Conservation (phyloP, 2,888 invertebrate species). For the Cephus nigrinus region DNA sequence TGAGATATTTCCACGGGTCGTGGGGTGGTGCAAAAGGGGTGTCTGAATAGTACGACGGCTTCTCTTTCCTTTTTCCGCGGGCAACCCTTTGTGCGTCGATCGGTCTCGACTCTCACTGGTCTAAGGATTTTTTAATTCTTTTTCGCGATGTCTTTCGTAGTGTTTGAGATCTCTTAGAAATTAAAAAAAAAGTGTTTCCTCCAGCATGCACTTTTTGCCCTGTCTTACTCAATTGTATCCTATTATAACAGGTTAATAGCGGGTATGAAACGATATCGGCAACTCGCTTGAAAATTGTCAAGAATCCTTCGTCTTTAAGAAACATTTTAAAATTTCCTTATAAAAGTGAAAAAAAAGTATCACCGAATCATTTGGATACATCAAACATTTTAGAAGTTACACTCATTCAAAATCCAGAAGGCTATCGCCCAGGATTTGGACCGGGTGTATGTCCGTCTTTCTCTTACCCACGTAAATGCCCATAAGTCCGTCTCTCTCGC, state of each 20-base stretch:
- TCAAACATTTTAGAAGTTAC: too few species aligned
- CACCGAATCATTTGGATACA: too few species aligned
- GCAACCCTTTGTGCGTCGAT: constrained; percentile 44
- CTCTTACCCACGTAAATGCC: background rate
- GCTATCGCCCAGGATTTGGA: background rate
- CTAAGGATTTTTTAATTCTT: background rate
- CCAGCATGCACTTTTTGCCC: background rate
- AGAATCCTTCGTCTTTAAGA: too few species aligned
- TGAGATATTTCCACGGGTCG: background rate
- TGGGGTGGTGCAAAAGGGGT: background rate
- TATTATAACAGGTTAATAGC: too few species aligned
- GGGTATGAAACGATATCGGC: too few species aligned
- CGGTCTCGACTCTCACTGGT: background rate
- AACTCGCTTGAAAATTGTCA: too few species aligned
- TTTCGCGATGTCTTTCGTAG: background rate
- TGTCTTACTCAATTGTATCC: too few species aligned
- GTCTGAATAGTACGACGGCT: background rate
- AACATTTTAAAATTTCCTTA: too few species aligned
- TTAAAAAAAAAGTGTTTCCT: background rate
- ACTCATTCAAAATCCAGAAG: background rate
- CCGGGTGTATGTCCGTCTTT: background rate
- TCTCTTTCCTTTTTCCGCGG: constrained; percentile 21
- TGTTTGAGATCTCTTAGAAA: background rate
- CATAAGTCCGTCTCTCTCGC: background rate
- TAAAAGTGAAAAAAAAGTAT: too few species aligned